phyloP scores from a whole-genome alignment of 1,140 invertebrate genomes.

The Coelopa frigida region DNA sequence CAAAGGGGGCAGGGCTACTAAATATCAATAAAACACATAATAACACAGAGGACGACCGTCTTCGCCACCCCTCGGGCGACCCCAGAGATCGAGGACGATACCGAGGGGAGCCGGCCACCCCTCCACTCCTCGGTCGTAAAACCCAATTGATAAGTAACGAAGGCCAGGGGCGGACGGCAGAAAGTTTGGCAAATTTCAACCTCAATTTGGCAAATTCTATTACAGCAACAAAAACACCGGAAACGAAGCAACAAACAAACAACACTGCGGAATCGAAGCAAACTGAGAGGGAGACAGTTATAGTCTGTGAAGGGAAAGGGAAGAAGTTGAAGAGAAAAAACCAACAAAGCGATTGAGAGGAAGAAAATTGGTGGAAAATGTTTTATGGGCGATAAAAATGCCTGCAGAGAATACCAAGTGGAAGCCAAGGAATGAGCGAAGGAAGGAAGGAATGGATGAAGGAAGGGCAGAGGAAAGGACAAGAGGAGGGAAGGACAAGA shows the following conservation, averaged over 20 bases:
- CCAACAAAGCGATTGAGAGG: no score
- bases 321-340: no score
- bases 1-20: no score
- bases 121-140: no score
- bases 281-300: constrained; percentile 4
- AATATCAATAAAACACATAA: no score
- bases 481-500: not conserved
- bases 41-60: no score
- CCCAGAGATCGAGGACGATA: no score
- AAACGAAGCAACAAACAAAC: constrained; percentile 31
- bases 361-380: no score
- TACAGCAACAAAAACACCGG: constrained; percentile 18
- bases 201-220: constrained; percentile 45
- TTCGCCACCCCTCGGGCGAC: no score
- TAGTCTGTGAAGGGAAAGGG: not conserved
- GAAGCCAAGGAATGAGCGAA: not conserved
- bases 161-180: no score
- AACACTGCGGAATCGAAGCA: constrained; percentile 19
- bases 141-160: no score
- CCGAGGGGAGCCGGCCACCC: no score
- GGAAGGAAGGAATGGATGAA: not conserved
- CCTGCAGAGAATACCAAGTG: not conserved
- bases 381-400: constrained; percentile 5
- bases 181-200: constrained; percentile 33
- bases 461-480: not conserved